A percentile compares a stretch with the other conserved stretches of the same genome.
Conservation (phyloP, 2,888 invertebrate genomes). For the Nemoura dubitans region DNA sequence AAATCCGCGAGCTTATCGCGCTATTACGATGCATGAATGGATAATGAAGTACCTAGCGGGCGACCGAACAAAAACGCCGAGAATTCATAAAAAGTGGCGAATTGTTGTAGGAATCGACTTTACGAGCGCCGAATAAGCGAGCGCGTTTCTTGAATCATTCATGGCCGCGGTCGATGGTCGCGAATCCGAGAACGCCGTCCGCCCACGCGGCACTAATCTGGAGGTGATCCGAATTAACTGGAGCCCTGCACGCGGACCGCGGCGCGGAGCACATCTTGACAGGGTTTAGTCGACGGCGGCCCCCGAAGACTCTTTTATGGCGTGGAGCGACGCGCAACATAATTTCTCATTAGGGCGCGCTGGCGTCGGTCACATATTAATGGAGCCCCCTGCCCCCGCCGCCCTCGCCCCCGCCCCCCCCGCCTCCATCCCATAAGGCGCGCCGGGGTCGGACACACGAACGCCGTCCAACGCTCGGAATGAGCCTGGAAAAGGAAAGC, state of each 20-base stretch:
- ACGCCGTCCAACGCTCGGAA: conserved; percentile 19
- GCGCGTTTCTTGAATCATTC: not conserved
- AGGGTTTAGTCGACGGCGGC: not conserved
- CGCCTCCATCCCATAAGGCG: not conserved
- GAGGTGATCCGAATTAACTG: not conserved
- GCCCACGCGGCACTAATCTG: not conserved
- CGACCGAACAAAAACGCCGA: not conserved
- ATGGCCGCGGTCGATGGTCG: not conserved
- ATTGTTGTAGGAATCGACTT: not conserved
- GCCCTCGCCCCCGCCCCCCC: not conserved
- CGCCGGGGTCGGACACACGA: conserved; percentile 16
- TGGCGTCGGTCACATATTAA: conserved; percentile 40
- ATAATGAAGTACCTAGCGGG: not conserved
- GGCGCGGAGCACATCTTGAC: not conserved
- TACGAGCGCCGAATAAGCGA: not conserved
- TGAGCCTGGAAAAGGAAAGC: conserved; percentile 27
- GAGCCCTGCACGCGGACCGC: not conserved
- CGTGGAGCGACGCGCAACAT: conserved; percentile 12
- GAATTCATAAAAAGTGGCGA: not conserved
- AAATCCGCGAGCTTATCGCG: not conserved
- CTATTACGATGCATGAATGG: not conserved
- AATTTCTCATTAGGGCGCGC: conserved; percentile 36
- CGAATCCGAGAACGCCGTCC: not conserved
- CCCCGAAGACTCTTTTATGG: not conserved
- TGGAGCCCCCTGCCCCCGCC: conserved; percentile 18